phyloP scores from a whole-genome alignment of 2,113 vertebrate genomes.

The Paracyprichromis sp. region DNA sequence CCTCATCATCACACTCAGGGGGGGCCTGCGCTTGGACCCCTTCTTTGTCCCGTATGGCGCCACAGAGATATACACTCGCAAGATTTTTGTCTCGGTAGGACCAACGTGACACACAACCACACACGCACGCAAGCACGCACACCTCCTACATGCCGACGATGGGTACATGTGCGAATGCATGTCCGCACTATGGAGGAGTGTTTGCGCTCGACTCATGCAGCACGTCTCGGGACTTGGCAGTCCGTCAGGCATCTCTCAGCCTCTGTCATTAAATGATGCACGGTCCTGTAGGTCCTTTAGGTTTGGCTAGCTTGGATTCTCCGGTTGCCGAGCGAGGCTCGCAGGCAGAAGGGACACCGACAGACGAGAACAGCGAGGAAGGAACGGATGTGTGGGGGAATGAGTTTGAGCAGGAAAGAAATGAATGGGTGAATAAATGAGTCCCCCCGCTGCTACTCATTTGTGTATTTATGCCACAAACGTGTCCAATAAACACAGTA shows the following conservation, averaged over 20 bases:
- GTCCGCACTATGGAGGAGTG: conserved; percentile 31
- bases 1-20: not conserved
- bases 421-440: not conserved
- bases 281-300: conserved; percentile 5
- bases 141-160: conserved; percentile 45
- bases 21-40: not conserved
- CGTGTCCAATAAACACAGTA: not conserved
- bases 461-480: not conserved
- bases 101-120: not conserved
- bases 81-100: not conserved
- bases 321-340: not conserved
- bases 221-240: conserved; percentile 32
- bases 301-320: not conserved
- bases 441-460: not conserved
- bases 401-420: not conserved
- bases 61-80: conserved; percentile 1
- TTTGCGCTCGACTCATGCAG: conserved; percentile 48
- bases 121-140: conserved; percentile 1
- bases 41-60: conserved; percentile 8
- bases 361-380: not conserved
- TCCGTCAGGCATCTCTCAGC: conserved; percentile 42
- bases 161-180: conserved; percentile 29
- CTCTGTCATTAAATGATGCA: conserved; percentile 28
- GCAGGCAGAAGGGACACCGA: not conserved
- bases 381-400: not conserved